Evolutionary conservation across 1,140 invertebrate genomes (phyloP), one percentile per base, ranked within the genome.

Genomic region (Anagrus nilaparvatae): DNA sequence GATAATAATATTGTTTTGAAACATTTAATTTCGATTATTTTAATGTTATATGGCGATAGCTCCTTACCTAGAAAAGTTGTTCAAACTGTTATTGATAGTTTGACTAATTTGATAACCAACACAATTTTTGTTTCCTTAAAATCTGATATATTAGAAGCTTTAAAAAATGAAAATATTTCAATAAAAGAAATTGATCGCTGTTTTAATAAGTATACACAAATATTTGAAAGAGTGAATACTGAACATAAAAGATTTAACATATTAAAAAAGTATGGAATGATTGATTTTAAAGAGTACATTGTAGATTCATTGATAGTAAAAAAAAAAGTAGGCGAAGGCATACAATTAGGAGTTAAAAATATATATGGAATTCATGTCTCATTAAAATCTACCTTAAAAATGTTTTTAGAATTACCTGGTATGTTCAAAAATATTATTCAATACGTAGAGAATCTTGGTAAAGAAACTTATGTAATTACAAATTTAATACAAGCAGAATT

Each of bases 401-500:
- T 37, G 18, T 39, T 44, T 17, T 38, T 44, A 32, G 18, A 44
- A 25, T 20, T 39, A 23, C 43, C 43, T 4, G 21, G 29, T 7
- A 12, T 32, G 18, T 29, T 29, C 2, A 12, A 21, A 25, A 31
- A 44, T 4, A 37, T 44, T 10, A 21, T 44, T 27, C 12, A 44
- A 17, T 28, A 44, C 33, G 16, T 44, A 30, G 25, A 38, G 27
- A 23, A 24, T 21, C 20, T 44, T 10, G n/a, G n/a, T 32, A 9
- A 21, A 32, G 5, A 31, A 30, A 21, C 10, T 27, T 6, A 33
- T 23, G 29, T 45, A n/a, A 33, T 45, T 40, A 34, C 31, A 14
- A 45, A 45, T 23, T 7, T 45, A 5, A 45, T 40, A 16, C 44
- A 46, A 29, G 36, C 10, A 7, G 35, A 46, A 29, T 30, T 36